These are phyloP conservation scores for Campoletis sonorensis DNA, from an alignment of 1,140 invertebrate species.

Conservation along the genomic window DNA sequence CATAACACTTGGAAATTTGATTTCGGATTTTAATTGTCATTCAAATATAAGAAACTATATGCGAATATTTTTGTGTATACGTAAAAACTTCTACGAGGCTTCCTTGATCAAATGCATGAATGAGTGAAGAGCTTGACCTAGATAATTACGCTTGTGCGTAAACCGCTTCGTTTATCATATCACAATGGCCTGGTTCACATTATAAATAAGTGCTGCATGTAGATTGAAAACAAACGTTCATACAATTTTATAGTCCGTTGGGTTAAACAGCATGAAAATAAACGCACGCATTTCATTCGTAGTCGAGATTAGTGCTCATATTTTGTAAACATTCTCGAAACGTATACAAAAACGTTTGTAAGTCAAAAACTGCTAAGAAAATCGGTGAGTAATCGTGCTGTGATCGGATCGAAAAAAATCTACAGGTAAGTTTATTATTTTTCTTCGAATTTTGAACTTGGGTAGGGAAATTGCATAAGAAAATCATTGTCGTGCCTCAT, in stretches of 20 bases:
- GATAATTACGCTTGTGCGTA: constrained; percentile 39
- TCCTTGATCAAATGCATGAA: not conserved
- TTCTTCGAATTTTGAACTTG: not conserved
- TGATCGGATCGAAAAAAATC: not conserved
- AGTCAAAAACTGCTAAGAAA: not conserved
- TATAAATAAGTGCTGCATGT: not conserved
- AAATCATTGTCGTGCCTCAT: not conserved
- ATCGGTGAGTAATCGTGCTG: constrained; percentile 14
- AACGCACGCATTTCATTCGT: too few species aligned
- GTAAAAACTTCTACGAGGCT: constrained; percentile 45
- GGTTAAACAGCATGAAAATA: too few species aligned
- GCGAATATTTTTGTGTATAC: not conserved
- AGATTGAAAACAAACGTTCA: too few species aligned
- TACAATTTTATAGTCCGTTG: too few species aligned
- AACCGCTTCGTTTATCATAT: constrained; percentile 36
- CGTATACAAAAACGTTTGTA: not conserved
- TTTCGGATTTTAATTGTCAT: too few species aligned
- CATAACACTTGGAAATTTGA: too few species aligned
- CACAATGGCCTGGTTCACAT: not conserved
- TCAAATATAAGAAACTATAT: too few species aligned
- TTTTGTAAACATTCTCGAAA: too few species aligned
- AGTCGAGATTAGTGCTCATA: too few species aligned
- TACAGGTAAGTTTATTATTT: not conserved
- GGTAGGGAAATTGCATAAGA: not conserved
- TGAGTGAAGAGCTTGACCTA: constrained; percentile 30